Evolutionary conservation across 2,797 vertebrate species (phyloP).

Genomic region (Vipera latastei): DNA sequence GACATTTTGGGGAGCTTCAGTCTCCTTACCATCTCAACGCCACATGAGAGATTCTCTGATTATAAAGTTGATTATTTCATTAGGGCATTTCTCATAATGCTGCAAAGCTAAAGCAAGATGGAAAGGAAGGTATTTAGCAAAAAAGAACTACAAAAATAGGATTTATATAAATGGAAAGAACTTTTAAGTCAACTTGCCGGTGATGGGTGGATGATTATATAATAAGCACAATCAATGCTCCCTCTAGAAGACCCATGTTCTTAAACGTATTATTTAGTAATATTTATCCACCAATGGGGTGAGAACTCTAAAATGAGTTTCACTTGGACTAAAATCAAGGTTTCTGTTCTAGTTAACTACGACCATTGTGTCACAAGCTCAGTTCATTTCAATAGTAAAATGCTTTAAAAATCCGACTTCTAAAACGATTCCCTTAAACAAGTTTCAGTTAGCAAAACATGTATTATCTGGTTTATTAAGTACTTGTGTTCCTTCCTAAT

Average conservation of each 20-base stretch:
- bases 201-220: neutral
- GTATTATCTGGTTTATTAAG: neutral
- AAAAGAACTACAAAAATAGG: conserved; percentile 2
- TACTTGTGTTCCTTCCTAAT: neutral
- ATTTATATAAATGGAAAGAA: neutral
- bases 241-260: neutral
- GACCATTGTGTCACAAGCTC: neutral
- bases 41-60: neutral
- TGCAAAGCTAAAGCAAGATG: conserved; percentile 10
- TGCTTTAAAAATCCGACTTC: neutral
- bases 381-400: neutral
- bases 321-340: neutral
- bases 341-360: neutral
- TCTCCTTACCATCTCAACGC: neutral
- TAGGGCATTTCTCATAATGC: conserved; percentile 6
- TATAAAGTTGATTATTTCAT: conserved; percentile 23
- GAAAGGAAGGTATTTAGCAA: conserved; percentile 10
- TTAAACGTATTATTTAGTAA: neutral
- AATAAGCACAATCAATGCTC: neutral
- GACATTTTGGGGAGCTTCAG: neutral
- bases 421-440: neutral
- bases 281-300: neutral
- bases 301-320: neutral
- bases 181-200: neutral
- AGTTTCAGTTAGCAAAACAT: neutral